phyloP scores from a whole-genome alignment of 2,888 invertebrate species.

The Pteria penguin region DNA sequence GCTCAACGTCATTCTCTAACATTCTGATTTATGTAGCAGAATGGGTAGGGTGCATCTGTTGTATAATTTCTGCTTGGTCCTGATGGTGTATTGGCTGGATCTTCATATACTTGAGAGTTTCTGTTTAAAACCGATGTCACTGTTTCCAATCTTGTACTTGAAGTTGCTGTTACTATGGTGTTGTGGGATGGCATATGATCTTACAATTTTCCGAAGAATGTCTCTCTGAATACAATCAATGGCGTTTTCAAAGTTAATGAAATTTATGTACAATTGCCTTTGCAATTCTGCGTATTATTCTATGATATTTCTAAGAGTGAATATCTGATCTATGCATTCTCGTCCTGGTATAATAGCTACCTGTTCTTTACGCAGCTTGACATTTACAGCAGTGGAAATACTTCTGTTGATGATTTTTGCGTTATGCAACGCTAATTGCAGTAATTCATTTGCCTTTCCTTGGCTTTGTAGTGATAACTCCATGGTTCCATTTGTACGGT shows the following conservation, averaged over 20 bases:
- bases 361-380: slow-evolving; percentile 22
- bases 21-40: slow-evolving; percentile 10
- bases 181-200: slow-evolving; percentile 4
- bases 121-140: background rate
- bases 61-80: slow-evolving; percentile 11
- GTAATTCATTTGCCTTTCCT: slow-evolving; percentile 38
- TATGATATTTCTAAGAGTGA: no score
- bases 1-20: slow-evolving; percentile 15
- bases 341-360: slow-evolving; percentile 37
- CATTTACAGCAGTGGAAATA: background rate
- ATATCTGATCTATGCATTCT: slow-evolving; percentile 44
- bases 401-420: slow-evolving; percentile 8
- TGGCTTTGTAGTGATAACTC: slow-evolving; percentile 33
- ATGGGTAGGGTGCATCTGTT: background rate
- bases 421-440: slow-evolving; percentile 36
- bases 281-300: slow-evolving; percentile 43
- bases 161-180: slow-evolving; percentile 1
- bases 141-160: slow-evolving; percentile 21
- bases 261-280: slow-evolving; percentile 30
- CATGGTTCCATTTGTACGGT: slow-evolving; percentile 17
- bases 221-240: slow-evolving; percentile 42
- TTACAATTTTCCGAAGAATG: slow-evolving; percentile 10
- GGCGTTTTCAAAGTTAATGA: slow-evolving; percentile 40
- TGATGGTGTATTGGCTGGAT: background rate
- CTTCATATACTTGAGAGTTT: no score